Evolutionary conservation across 2,113 vertebrate species (phyloP), one percentile per base, ranked within the genome.

Genomic region (Macrotus californicus): DNA sequence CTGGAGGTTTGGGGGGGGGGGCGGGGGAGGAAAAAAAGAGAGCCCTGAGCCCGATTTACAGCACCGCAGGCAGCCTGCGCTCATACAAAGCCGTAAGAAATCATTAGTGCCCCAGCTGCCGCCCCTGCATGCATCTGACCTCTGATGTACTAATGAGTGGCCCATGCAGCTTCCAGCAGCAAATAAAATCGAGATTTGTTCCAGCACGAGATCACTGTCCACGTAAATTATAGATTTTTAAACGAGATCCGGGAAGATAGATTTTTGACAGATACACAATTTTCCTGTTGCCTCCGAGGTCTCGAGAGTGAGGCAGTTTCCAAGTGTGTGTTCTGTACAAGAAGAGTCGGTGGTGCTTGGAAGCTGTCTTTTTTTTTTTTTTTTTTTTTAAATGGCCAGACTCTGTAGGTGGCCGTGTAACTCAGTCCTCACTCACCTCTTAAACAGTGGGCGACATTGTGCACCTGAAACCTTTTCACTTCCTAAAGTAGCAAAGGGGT

Each of bases 31-130:
- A 94, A 96, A 97, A 98, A 98, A 98, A 96, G 93, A 98, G 97
- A 98, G 97, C 92, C 95, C 95, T 31, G 64, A 97, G 97, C 98
- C 97, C 94, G 89, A 95, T 95, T 98, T 97, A 97, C 67, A 97
- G 97, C 95, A 12, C 97, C 97, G 94, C 70, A 97, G 98, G 97
- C 97, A 52, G 97, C 94, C 97, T 75, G 97, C 95, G 87, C 97
- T 97, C 97, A 54, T 14, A 77, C 95, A 98, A 97, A 98, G 97
- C 95, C 89, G 85, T 96, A 97, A 93, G 97, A 98, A 98, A 98
- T 98, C 98, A 97, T 98, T 97, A 98, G 97, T 97, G 97, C 97
- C 97, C 98, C 98, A 98, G 98, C 98, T 97, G 98, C 98, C 56
- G 87, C 95, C 94, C 96, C 94, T 66, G 96, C 97, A 85, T 70